phyloP scores from a whole-genome alignment of 2,888 invertebrate genomes.

The Heteropelma amictum region DNA sequence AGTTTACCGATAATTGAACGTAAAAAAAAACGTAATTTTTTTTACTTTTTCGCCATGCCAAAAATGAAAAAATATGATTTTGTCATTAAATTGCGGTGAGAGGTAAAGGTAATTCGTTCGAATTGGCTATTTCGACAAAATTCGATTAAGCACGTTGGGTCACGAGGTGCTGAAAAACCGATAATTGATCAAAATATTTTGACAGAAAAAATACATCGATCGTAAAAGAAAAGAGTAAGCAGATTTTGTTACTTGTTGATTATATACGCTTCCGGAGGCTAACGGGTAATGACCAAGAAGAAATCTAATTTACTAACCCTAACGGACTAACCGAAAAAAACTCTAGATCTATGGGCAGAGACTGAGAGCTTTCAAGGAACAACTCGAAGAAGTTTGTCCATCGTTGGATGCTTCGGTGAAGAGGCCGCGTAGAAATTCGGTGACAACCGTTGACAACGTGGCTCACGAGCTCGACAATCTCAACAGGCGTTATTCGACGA shows the following conservation, averaged over 20 bases:
- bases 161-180: no score
- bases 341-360: constrained; percentile 91
- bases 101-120: no score
- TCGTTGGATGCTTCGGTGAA: constrained; percentile 84
- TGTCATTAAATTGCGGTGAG: not conserved
- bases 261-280: constrained; percentile 66
- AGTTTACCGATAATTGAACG: no score
- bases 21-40: no score
- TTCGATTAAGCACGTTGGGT: constrained; percentile 7
- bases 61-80: no score
- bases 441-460: constrained; percentile 85
- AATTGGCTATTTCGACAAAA: no score
- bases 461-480: constrained; percentile 88
- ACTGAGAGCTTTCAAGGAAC: constrained; percentile 90
- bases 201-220: constrained; percentile 25
- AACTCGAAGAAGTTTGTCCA: constrained; percentile 90
- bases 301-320: constrained; percentile 78
- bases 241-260: constrained; percentile 43
- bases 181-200: not conserved
- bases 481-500: constrained; percentile 87
- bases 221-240: constrained; percentile 45
- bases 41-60: no score
- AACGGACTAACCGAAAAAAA: constrained; percentile 82
- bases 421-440: constrained; percentile 72
- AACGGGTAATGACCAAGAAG: constrained; percentile 66